These are phyloP conservation scores for Etia nguti DNA, from an alignment of 2,113 vertebrate species.

Conservation along the genomic window DNA sequence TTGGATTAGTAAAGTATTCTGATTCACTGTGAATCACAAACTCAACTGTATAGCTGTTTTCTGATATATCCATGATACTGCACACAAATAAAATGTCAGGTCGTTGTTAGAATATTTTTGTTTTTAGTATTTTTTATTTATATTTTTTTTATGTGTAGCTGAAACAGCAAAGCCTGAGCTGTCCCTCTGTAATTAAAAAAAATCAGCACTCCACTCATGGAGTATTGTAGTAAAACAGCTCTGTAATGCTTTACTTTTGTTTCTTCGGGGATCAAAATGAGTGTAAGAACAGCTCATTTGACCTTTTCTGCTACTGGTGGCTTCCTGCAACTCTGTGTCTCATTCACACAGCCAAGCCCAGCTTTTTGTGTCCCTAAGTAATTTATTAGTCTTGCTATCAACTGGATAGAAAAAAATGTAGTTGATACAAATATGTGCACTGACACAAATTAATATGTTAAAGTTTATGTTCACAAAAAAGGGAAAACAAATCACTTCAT, in stretches of 20 bases:
- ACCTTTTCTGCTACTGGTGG: not conserved
- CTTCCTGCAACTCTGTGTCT: not conserved
- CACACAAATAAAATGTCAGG: no score
- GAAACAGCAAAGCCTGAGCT: not conserved
- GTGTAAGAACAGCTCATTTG: not conserved
- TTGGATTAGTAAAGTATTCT: not conserved
- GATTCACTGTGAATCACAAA: not conserved
- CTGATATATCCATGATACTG: no score
- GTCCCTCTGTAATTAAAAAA: not conserved
- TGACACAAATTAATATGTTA: not conserved
- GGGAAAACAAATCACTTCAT: not conserved
- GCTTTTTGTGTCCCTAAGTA: not conserved
- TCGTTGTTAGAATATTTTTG: no score
- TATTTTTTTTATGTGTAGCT: no score
- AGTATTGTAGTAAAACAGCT: not conserved
- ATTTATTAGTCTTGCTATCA: not conserved
- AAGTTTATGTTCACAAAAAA: not conserved
- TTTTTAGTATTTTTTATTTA: no score
- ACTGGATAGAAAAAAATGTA: not conserved
- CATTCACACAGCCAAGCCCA: not conserved
- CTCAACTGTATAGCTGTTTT: not conserved
- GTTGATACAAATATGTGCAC: accelerated
- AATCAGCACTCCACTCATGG: accelerated
- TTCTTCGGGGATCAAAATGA: not conserved
- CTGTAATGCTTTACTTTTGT: not conserved